Evolutionary conservation across 2,888 invertebrate species (phyloP).

Genomic region (Trissoscelio sp.): DNA sequence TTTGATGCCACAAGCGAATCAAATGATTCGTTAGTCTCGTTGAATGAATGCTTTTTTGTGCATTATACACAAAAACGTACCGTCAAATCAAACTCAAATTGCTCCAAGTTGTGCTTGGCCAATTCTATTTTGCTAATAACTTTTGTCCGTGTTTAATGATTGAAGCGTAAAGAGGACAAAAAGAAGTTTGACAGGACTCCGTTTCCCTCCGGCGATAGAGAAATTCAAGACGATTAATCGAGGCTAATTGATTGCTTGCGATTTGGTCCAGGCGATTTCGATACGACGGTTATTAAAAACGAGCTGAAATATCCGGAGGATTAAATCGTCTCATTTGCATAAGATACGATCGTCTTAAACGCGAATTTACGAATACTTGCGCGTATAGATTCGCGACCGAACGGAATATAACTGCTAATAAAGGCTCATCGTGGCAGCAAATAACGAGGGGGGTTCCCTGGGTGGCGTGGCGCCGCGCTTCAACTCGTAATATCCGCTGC

Average conservation of each 20-base stretch:
- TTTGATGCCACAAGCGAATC: slow-evolving; percentile 13
- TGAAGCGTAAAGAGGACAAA: background rate
- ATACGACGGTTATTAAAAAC: slow-evolving; percentile 79
- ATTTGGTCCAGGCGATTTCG: slow-evolving; percentile 65
- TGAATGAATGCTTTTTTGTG: background rate
- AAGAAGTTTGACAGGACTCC: background rate
- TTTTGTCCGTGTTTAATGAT: background rate
- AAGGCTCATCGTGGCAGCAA: slow-evolving; percentile 82
- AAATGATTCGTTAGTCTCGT: slow-evolving; percentile 27
- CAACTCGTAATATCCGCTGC: slow-evolving; percentile 77
- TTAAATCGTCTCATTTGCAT: slow-evolving; percentile 83
- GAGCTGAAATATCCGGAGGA: slow-evolving; percentile 80
- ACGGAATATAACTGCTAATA: slow-evolving; percentile 82
- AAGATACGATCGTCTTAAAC: slow-evolving; percentile 78
- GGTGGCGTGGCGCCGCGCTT: slow-evolving; percentile 81
- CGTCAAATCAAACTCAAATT: background rate
- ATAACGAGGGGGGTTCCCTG: slow-evolving; percentile 81
- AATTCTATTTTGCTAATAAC: background rate
- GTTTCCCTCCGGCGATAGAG: slow-evolving; percentile 16
- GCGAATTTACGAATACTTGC: slow-evolving; percentile 82
- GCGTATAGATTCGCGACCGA: slow-evolving; percentile 82
- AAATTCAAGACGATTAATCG: slow-evolving; percentile 60
- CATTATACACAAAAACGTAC: background rate
- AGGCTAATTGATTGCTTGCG: slow-evolving; percentile 72
- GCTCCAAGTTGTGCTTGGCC: background rate